Evolutionary conservation across 2,113 vertebrate species (phyloP).

Genomic region (Patagioenas fasciata): DNA sequence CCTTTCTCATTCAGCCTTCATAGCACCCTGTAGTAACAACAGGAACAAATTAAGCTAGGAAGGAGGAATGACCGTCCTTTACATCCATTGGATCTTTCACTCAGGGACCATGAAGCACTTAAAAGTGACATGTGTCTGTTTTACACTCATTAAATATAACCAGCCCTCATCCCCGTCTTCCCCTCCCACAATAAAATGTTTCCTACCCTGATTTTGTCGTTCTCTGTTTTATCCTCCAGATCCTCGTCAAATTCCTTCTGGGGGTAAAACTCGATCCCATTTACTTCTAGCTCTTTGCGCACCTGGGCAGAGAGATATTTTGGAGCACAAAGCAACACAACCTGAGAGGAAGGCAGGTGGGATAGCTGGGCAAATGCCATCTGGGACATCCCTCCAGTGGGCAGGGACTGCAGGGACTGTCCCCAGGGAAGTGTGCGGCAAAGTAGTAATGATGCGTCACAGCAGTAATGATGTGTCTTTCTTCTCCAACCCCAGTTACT

Average conservation of each 20-base stretch:
- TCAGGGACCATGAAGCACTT: background rate
- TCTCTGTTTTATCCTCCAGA: slow-evolving; percentile 95
- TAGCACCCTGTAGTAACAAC: background rate
- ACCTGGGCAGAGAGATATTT: slow-evolving; percentile 77
- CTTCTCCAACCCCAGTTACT: background rate
- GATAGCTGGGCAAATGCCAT: background rate
- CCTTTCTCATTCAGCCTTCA: background rate
- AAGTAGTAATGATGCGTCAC: background rate
- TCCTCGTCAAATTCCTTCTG: slow-evolving; percentile 98
- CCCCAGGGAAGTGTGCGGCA: background rate
- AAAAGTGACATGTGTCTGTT: background rate
- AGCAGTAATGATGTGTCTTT: background rate
- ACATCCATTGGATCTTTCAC: background rate
- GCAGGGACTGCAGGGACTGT: background rate
- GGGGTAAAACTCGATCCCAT: slow-evolving; percentile 94
- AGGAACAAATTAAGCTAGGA: background rate
- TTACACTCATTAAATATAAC: background rate
- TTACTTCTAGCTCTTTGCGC: slow-evolving; percentile 91
- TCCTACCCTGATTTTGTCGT: slow-evolving; percentile 96
- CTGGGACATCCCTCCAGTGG: background rate
- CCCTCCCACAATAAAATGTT: background rate
- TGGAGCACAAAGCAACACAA: background rate
- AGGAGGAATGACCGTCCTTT: background rate
- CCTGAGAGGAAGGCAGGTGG: background rate
- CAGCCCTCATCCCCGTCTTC: background rate